These are phyloP conservation scores for Cacatua alba DNA, from an alignment of 2,113 vertebrate genomes.

Conservation along the genomic window DNA sequence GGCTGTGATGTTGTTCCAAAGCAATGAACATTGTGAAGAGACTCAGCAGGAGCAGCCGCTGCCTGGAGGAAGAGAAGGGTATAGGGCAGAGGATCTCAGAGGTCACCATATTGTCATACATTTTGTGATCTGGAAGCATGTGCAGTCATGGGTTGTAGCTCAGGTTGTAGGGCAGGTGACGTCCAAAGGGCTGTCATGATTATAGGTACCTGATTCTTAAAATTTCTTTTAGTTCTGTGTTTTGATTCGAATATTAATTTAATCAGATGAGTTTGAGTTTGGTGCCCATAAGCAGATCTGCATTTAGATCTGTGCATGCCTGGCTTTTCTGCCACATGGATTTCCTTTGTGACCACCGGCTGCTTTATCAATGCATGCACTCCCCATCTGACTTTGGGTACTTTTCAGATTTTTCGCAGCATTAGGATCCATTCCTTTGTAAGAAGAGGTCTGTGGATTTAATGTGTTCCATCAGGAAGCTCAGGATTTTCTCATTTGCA, in stretches of 20 bases:
- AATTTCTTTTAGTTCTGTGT: background rate
- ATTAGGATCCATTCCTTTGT: background rate
- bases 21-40: background rate
- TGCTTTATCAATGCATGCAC: background rate
- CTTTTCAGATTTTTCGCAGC: background rate
- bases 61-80: background rate
- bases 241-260: background rate
- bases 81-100: no score
- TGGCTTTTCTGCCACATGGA: background rate
- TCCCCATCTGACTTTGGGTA: background rate
- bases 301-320: accelerated
- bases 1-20: accelerated
- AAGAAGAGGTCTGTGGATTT: background rate
- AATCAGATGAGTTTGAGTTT: background rate
- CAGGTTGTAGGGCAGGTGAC: background rate
- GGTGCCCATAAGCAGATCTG: background rate
- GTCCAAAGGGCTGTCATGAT: background rate
- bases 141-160: background rate
- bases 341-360: background rate
- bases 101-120: accelerated
- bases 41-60: background rate
- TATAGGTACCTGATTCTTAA: background rate
- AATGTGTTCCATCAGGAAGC: background rate
- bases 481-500: background rate
- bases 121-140: accelerated